Base-by-base conservation (phyloP, 2,797 vertebrate genomes). In the Lerista edwardsae region DNA sequence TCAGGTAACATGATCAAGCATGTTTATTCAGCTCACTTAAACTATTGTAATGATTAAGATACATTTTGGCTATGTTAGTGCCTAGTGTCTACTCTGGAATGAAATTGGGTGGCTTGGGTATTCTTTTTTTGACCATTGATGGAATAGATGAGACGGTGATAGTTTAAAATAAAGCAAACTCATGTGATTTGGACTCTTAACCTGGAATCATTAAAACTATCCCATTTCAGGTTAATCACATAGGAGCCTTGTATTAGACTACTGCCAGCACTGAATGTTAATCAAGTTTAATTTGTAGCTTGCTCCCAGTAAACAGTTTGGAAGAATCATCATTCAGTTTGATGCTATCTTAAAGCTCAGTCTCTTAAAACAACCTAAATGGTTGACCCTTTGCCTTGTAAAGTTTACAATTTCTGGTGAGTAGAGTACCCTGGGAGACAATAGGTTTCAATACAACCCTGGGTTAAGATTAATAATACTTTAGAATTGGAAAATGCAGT, bases 201-300 rank as follows among this genome's bases (percentile, higher is more conserved):
- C 10, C 64, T 61, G 65, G 79, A 84, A 85, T 83, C 34, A 80
- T 65, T 59, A 59, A 23, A 25, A 61, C 55, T 31, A 27, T 73
- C 55, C 57, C 41, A 29, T 74, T 73, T 71, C 27, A 68, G 9
- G 27, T 57, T 61, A 21, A 3, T 21, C 19, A 8, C 55, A 29
- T 78, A 82, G 83, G 82, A 79, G 73, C 47, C 14, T 85, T 83
- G 75, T 75, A 62, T 71, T 84, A 83, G 77, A 21, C 76, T 71
- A 6, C 1, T 3, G 25, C 23, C 29, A 88, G 74, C 47, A 51
- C 74, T 86, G 71, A 83, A 21, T 0, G 73, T 62, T 19, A 76
- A 84, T 80, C 67, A 27, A 62, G 68, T 84, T 85, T 31, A 87
- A 83, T 73, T 84, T 82, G 65, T 82, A 34, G 72, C 6, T n/a